These are phyloP conservation scores for Saxidomus purpurata DNA, from an alignment of 1,140 invertebrate species.

Conservation along the genomic window DNA sequence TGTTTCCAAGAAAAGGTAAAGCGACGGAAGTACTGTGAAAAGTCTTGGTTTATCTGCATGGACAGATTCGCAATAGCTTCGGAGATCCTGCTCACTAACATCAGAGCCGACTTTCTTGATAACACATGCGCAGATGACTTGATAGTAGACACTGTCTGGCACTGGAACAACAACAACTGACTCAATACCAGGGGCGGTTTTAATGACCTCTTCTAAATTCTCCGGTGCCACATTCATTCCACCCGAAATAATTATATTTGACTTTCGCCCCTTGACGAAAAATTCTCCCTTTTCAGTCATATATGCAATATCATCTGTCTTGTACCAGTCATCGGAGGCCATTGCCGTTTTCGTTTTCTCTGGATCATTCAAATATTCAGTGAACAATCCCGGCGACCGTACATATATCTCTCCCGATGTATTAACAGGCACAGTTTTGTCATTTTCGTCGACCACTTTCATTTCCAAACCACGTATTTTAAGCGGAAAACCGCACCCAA, in stretches of 20 bases:
- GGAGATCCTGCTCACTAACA: conserved; percentile 1
- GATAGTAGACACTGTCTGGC: conserved; percentile 47
- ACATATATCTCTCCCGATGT: conserved; percentile 56
- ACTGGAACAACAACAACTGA: conserved; percentile 58
- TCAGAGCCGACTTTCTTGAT: neutral
- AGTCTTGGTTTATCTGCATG: conserved; percentile 27
- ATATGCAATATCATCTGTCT: conserved; percentile 85
- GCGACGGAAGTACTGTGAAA: conserved; percentile 35
- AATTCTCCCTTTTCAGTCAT: conserved; percentile 70
- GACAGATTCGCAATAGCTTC: neutral
- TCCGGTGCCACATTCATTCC: conserved; percentile 59
- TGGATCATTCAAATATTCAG: conserved; percentile 91
- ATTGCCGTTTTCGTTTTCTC: conserved; percentile 84
- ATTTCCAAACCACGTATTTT: conserved; percentile 25
- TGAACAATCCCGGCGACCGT: conserved; percentile 74
- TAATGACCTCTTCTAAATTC: conserved; percentile 42
- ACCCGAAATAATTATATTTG: conserved; percentile 62
- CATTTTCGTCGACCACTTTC: conserved; percentile 60
- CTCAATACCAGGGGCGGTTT: neutral
- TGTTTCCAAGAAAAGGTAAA: conserved; percentile 28
- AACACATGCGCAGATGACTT: conserved; percentile 51
- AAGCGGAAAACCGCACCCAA: neutral
- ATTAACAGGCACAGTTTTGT: neutral
- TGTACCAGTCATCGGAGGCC: conserved; percentile 86
- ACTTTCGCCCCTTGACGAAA: conserved; percentile 50